phyloP scores from a whole-genome alignment of 2,113 vertebrate genomes.

The Hipposideros armiger region DNA sequence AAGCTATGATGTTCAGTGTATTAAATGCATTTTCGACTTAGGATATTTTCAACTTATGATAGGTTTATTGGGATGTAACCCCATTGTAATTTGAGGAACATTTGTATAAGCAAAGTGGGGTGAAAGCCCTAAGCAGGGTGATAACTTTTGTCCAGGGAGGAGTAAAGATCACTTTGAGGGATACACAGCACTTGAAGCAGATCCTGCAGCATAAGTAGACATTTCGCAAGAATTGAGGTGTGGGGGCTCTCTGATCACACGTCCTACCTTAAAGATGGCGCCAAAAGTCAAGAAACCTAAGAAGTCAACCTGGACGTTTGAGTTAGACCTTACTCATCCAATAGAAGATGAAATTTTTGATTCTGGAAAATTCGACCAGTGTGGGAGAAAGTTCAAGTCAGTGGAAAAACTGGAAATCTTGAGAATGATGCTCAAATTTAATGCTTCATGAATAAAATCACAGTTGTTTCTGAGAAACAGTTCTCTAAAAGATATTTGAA shows the following conservation, averaged over 20 bases:
- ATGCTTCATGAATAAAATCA: slow-evolving; percentile 97
- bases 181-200: rapidly evolving
- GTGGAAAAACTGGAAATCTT: slow-evolving; percentile 96
- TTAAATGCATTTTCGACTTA: too few relatives aligned
- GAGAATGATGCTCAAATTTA: slow-evolving; percentile 94
- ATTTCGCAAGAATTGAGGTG: too few relatives aligned
- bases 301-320: slow-evolving; percentile 92
- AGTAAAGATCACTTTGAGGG: background rate
- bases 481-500: slow-evolving; percentile 93
- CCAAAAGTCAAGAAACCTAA: slow-evolving; percentile 88
- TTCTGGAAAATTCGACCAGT: slow-evolving; percentile 96
- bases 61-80: too few relatives aligned
- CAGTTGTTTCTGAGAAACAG: slow-evolving; percentile 94
- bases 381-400: slow-evolving; percentile 97
- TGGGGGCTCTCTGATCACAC: too few relatives aligned
- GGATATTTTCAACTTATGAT: too few relatives aligned
- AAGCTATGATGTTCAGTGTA: too few relatives aligned
- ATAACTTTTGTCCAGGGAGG: background rate
- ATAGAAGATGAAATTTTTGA: slow-evolving; percentile 99
- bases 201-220: background rate
- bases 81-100: too few relatives aligned
- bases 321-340: slow-evolving; percentile 95
- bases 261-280: too few relatives aligned
- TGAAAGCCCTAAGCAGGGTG: background rate
- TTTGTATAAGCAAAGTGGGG: background rate